Evolutionary conservation across 2,888 invertebrate genomes (phyloP), one percentile per base, ranked within the genome.

Genomic region (Cheilosia urbana): DNA sequence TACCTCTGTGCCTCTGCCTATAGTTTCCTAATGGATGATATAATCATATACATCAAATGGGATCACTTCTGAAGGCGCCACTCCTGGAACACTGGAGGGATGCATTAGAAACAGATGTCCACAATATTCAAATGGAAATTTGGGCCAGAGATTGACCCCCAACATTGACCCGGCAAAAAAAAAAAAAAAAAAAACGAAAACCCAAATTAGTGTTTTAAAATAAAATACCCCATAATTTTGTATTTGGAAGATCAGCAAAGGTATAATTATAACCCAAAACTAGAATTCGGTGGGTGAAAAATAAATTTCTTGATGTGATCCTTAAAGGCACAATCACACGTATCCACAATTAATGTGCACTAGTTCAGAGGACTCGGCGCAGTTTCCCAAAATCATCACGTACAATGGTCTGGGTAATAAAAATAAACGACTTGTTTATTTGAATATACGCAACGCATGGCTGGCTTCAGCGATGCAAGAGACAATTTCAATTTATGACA

Each of bases 381-480:
- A 71, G 80, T 30, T 9, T 2, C 9, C 65, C 51, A 77, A 85
- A 85, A 85, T 85, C 81, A 76, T 85, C 85, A 85, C 85, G 85
- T 85, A 85, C 85, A 68, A 72, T 76, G 40, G 66, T 24, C 57
- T 42, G 49, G 21, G 69, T 66, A 85, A 85, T 85, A 85, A 85
- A 85, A 85, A 80, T 75, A 85, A 85, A 85, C 66, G 84, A 85
- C 84, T 80, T 85, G 84, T 85, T 85, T 85, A 85, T 85, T 85
- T 85, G 66, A 80, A 80, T 71, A 71, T 37, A 69, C 57, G 15
- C 19, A 47, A 17, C 45, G 45, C 45, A 45, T 45, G 45, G 45
- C 9, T 19, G 40, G 34, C 66, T 42, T 69, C 75, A 37, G 60
- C 21, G 53, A 40, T 58, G 45, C 58, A 11, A 24, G 62, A 63